Evolutionary conservation across 2,797 vertebrate species (phyloP), one percentile per base, ranked within the genome.

Genomic region (Glossophaga mutica): DNA sequence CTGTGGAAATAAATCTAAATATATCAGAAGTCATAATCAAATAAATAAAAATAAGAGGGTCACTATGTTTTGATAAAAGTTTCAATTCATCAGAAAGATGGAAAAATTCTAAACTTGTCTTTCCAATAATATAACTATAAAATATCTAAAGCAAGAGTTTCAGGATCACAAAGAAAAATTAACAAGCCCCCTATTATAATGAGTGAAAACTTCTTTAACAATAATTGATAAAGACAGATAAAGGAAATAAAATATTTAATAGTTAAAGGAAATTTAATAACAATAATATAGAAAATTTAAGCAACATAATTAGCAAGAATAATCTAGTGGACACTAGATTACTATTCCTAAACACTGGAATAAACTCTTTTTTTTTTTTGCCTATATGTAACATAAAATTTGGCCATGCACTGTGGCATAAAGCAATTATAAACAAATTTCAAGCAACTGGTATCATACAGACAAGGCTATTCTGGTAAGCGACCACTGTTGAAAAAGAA

Each of bases 101-200:
- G 37, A 84, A 89, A 2, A 93, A 90, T 85, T 85, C 26, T 52
- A 85, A 93, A 74, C 21, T n/a, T 78, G 16, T 32, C 6, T 68
- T 82, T n/a, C 46, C 4, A n/a, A 39, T 59, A 78, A 90, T 21
- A 32, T 67, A 81, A 86, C 67, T 67, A 78, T 21, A 79, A 90
- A 86, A 85, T 67, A 79, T n/a, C 39, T 85, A 86, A 90, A 87
- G 62, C 32, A 67, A 87, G 68, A 50, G 18, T 87, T 90, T 92
- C 10, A 52, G 50, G 85, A 68, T 34, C 55, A 74, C 39, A 90
- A 29, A 73, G 19, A 55, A 87, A 83, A 67, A 55, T 12, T 46
- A 57, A 62, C 9, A 82, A 79, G 7, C 37, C 42, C 19, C 3
- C 42, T 68, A 81, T 2, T 62, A 68, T 2, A 79, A 11, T 32